Base-by-base conservation (phyloP, 2,797 vertebrate species). In the Hirundo rustica region DNA sequence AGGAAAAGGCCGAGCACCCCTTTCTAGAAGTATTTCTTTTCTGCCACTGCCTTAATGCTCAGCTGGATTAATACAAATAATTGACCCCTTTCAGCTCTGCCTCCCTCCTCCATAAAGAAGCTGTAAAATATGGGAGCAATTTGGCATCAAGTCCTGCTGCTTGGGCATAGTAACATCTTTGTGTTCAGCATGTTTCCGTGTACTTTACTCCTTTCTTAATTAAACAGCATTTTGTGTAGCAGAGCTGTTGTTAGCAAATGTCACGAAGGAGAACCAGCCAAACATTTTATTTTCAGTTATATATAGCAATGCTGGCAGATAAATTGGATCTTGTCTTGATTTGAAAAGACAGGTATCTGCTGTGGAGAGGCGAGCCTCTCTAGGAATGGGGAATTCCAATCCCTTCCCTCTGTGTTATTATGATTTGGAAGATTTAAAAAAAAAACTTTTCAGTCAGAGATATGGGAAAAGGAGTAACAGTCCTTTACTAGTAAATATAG, bases 41-140 rank as follows among this genome's bases (percentile, higher is more conserved):
- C 20, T 90, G 42, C 40, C 44, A 16, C 20, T 88, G 73, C 72
- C 44, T 83, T 89, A 55, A 67, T 64, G 60, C 38, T 47, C 45
- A 91, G 27, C 38, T 92, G 66, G 29, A 64, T 85, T 92, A 91
- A 85, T 80, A 45, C 40, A 75, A 82, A 57, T 89, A 77, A 78
- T 57, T 70, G 55, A 44, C 5, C 7, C 14, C 54, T 91, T 89
- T 80, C 82, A 74, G 72, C 42, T 74, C 61, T 85, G 44, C 36
- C n/a, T 58, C 13, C 32, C 7, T 65, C 29, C 22, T 55, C 11
- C 19, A 57, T 82, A 78, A 92, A 89, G 53, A 65, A 92, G 12
- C 54, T 86, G 62, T 91, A 67, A 89, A 84, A 84, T 65, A 36
- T 2, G 40, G 53, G 51, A 82, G 34, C 77, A 64, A 16, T 91